Base-by-base conservation (phyloP, 1,140 invertebrate species). In the Drosophila pallidifrons region DNA sequence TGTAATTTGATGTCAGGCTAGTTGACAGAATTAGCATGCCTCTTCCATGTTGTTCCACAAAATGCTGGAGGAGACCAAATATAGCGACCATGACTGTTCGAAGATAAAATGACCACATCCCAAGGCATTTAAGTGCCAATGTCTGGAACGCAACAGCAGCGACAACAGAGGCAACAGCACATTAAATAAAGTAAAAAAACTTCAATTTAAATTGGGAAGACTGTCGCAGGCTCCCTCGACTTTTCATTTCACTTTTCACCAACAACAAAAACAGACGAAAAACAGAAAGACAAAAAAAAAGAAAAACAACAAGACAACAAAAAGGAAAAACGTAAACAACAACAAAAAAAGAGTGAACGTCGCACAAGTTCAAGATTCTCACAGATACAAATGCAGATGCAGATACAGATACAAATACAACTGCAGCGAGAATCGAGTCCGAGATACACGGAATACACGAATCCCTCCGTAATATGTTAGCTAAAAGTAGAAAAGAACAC, bases 311-410 rank as follows among this genome's bases (percentile, higher is more conserved):
- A 60, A 68, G 66, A 71, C 68, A 88, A 87, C 54, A 52, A 54
- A 11, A 57, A 30, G 16, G 25, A 67, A 77, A 77, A 77, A 73
- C 60, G 67, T 75, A 76, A 76, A 77, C 64, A 77, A 74, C 46
- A 20, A 15, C 16, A 25, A 25, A 77, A 73, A 75, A 89, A 57
- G 85, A 89, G 78, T 89, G 75, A 88, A 81, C 71, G 83, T 47
- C 30, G 77, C 79, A 80, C 86, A 90, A 90, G 86, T 89, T 90
- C 79, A 90, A 90, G 87, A 90, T 90, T 90, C 87, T 90, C 86
- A 81, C 85, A 81, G 63, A 87, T 65, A 64, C 65, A 70, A 45
- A 63, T 49, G 10, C 49, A 52, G 5, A 30, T 16, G 45, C 13
- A 61, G 30, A 38, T 51, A 35, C 58, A 69, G 13, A 70, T 54